Base-by-base conservation (phyloP, 2,888 invertebrate species). In the Chymomyza amoena region DNA sequence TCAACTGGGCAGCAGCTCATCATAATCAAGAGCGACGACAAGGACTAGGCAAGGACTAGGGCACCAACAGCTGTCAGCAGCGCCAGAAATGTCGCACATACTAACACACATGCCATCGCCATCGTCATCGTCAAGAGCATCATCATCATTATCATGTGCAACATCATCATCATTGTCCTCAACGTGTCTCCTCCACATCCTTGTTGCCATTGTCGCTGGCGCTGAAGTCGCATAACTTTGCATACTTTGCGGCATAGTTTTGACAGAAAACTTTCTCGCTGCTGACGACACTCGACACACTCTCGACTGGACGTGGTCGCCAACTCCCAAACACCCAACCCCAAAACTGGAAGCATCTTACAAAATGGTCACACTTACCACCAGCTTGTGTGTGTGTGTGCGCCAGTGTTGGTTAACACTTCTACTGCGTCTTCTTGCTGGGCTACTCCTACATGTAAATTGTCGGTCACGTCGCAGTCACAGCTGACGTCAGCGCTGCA, bases 241-340 rank as follows among this genome's bases (percentile, higher is more conserved):
- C 84, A 77, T 79, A 81, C 84, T 86, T 87, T 81, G 76, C 72
- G 80, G 84, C 79, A 78, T 84, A 88, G 84, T 86, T 85, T 73
- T 76, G 86, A 80, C 76, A 78, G 84, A 72, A 80, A 76, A 79
- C 77, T 78, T 68, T 86, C 75, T 52, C 60, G 65, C 65, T 50
- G 45, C 59, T 65, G 66, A 45, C 70, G 69, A 52, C 45, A 64
- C 77, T 72, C 80, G 39, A 60, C 69, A 45, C 39, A 45, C 39
- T 45, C 4, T 7, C 39, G 57, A 28, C 54, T 54, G 54, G 66
- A 51, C 69, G 61, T 54, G 5, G 39, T 63, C 25, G 50, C 32
- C 32, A 32, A 32, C 6, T 7, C 6, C 32, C 32, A 52, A 16
- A 28, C 56, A 25, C 10, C 45, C 25, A 2, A 54, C 54, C n/a